These are phyloP conservation scores for Pantelozetes paolii DNA, from an alignment of 2,888 invertebrate species.

Conservation along the genomic window DNA sequence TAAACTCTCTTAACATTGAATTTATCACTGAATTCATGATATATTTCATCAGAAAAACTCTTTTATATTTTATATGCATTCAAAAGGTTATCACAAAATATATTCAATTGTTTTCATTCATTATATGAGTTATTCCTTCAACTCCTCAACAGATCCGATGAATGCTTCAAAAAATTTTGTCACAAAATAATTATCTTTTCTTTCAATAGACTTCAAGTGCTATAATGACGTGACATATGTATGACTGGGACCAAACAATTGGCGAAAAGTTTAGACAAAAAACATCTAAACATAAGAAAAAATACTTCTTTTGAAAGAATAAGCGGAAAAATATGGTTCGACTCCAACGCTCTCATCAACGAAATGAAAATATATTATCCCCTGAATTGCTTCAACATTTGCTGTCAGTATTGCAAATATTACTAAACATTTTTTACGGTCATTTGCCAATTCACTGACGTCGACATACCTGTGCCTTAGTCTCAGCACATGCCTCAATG, in stretches of 20 bases:
- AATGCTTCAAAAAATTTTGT: constrained; percentile 2
- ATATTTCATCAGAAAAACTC: no score
- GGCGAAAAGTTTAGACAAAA: not conserved
- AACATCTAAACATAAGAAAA: not conserved
- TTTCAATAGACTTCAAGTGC: not conserved
- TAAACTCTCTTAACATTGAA: not conserved
- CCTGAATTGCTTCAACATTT: not conserved
- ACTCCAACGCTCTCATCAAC: not conserved
- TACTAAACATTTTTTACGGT: constrained; percentile 25
- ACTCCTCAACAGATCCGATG: constrained; percentile 1
- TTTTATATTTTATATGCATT: no score
- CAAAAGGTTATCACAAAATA: no score
- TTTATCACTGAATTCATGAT: no score
- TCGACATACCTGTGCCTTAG: not conserved
- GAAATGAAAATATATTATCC: constrained; percentile 4
- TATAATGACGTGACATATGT: constrained; percentile 21
- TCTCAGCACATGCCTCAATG: constrained; percentile 12
- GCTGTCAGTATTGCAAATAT: constrained; percentile 10
- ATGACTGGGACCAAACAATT: not conserved
- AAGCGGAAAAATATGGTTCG: constrained; percentile 22
- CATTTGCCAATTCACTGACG: constrained; percentile 10
- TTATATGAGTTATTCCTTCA: no score
- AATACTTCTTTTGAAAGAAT: not conserved
- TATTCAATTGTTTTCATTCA: no score
- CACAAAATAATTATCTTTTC: constrained; percentile 18